These are phyloP conservation scores for Stenichneumon culpator DNA, from an alignment of 2,888 invertebrate species.

Conservation along the genomic window DNA sequence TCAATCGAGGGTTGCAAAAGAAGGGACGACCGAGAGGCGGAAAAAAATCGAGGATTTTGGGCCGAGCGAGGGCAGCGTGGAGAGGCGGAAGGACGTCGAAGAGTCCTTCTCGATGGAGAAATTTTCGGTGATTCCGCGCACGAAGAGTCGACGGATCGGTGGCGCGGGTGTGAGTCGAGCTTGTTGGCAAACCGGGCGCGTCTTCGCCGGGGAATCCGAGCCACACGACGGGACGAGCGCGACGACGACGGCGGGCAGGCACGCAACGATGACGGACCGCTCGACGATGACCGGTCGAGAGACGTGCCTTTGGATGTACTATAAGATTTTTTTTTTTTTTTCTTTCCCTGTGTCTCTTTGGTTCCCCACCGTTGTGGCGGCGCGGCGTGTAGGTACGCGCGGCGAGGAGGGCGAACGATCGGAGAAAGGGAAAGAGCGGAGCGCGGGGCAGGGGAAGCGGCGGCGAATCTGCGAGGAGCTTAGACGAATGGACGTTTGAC, in stretches of 20 bases:
- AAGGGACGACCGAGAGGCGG: too few relatives aligned
- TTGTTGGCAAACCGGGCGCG: slow-evolving; percentile 64
- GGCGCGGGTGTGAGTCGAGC: background rate
- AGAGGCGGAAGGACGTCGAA: background rate
- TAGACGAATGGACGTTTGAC: background rate
- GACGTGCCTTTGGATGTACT: slow-evolving; percentile 34
- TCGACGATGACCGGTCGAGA: slow-evolving; percentile 53
- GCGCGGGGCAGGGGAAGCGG: background rate
- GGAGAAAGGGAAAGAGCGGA: background rate
- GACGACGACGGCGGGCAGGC: slow-evolving; percentile 41
- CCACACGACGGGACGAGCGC: slow-evolving; percentile 48
- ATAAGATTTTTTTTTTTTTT: background rate
- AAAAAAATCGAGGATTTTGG: background rate
- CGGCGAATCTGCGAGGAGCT: background rate
- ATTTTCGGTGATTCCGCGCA: too few relatives aligned
- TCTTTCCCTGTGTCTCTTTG: background rate
- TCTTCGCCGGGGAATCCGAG: slow-evolving; percentile 68
- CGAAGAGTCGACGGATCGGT: background rate
- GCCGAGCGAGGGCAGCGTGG: background rate
- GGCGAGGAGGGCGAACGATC: background rate
- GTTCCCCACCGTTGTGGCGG: background rate
- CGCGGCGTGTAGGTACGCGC: background rate
- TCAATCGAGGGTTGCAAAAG: too few relatives aligned
- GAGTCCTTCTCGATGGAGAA: background rate
- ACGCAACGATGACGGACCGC: slow-evolving; percentile 49